Base-by-base conservation (phyloP, 2,888 invertebrate species). In the Pyrochroa serraticornis region DNA sequence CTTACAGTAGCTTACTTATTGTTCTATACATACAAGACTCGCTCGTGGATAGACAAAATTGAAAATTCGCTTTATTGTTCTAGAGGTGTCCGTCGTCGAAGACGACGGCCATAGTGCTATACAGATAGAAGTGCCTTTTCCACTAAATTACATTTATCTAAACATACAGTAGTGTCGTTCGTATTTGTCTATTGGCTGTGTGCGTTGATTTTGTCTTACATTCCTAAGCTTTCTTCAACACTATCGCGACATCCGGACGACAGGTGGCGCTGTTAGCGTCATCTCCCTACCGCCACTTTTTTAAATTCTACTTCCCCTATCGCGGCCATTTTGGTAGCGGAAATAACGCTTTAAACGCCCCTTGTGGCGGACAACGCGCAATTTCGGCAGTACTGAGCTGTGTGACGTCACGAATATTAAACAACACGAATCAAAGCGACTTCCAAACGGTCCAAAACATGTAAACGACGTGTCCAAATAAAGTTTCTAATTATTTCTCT, bases 161-260 rank as follows among this genome's bases (percentile, higher is more conserved):
- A 65, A 59, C 63, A 66, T 67, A 66, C 58, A 62, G 58, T 65
- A 67, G 68, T 68, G 68, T 66, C 49, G 60, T 65, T 68, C 66
- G 71, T 75, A 75, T 75, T 76, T 76, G 75, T 76, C 75, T 76
- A 69, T 72, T 75, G 74, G 74, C 74, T 72, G 73, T 77, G 77
- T 74, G 77, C 76, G 75, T 76, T 74, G 60, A 55, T 62, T 61
- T 53, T 51, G 59, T 55, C 59, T 62, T 63, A 65, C 64, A 58
- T 52, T 65, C 64, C 66, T 64, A 66, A 66, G 65, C 67, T 58
- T 56, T 63, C 64, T 64, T 60, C 46, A 46, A 22, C 22, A 22
- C 32, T 35, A 35, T 32, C 39, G 57, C 46, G 41, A 51, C 51
- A 33, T 46, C 31, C 43, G 45, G 38, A 37, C 9, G 22, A 12